Base-by-base conservation (phyloP, 2,113 vertebrate genomes). In the Gobio gobio region DNA sequence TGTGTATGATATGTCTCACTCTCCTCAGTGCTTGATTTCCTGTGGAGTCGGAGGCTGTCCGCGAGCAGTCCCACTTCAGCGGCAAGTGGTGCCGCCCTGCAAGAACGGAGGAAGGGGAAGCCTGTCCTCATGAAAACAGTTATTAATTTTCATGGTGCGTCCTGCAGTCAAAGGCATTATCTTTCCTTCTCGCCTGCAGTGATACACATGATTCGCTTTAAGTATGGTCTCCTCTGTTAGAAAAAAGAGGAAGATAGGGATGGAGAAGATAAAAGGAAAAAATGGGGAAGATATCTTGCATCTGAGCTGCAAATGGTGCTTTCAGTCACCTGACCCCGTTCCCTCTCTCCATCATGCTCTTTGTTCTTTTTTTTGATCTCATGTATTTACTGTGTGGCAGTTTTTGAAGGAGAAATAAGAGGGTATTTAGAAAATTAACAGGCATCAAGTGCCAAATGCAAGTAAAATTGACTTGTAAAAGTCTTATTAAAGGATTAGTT, bases 71-170 rank as follows among this genome's bases (percentile, higher is more conserved):
- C 72, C 58, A 90, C 83, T 89, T 70, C 61, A 66, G 84, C 36
- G 26, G 49, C 5, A 36, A 77, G 72, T 18, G 6, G 24, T 80
- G 76, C 64, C 26, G 56, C 68, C 24, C 40, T 56, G 87, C 75
- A 61, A 66, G 64, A 83, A 36, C 43, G 20, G 76, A 87, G 47
- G 68, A 88, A 89, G 90, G 89, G 74, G 90, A 94, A 91, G 83
- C 85, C 51, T 81, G 86, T 91, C 70, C 86, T 86, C 83, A 88
- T 91, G 85, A 91, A 91, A 78, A 73, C 66, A 87, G 86, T 74
- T 86, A 90, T 91, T 88, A 87, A 92, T 92, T 93, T 93, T 91
- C 87, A 90, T 20, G 86, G 89, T 82, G 88, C 88, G 84, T 92
- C 59, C 64, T 88, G 54, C 74, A 88, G 86, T 87, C 89, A 79